A percentile compares a stretch with the other conserved stretches of the same genome.
These are phyloP conservation scores for Lycodopsis pacificus DNA, from an alignment of 2,797 vertebrate species.

Conservation along the genomic window DNA sequence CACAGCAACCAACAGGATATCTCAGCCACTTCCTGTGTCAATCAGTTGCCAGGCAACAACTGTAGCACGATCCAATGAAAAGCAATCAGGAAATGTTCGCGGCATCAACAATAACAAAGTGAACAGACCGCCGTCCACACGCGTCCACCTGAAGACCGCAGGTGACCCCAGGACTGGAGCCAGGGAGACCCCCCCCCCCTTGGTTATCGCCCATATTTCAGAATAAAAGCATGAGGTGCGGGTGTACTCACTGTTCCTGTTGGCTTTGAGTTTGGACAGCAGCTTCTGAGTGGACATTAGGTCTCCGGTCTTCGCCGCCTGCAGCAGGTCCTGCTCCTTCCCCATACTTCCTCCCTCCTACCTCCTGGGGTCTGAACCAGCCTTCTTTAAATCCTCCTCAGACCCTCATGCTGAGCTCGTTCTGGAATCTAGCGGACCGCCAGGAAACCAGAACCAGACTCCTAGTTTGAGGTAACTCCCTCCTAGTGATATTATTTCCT, in stretches of 20 bases:
- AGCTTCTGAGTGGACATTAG: conserved; percentile 81
- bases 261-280: conserved; percentile 79
- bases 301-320: conserved; percentile 85
- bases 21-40: too few relatives aligned
- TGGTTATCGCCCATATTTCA: neutral
- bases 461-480: too few relatives aligned
- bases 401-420: conserved; percentile 59
- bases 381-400: conserved; percentile 57
- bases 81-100: too few relatives aligned
- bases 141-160: neutral
- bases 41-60: too few relatives aligned
- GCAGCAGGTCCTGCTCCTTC: conserved; percentile 87
- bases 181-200: neutral
- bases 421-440: conserved; percentile 15
- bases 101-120: too few relatives aligned
- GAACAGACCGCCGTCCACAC: too few relatives aligned
- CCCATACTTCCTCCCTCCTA: conserved; percentile 75
- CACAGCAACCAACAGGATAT: too few relatives aligned
- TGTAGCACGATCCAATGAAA: too few relatives aligned
- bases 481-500: neutral
- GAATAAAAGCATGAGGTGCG: neutral
- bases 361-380: conserved; percentile 9
- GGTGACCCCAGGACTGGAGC: neutral
- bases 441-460: conserved; percentile 16
- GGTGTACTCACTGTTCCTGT: conserved; percentile 81